These are phyloP conservation scores for Suncus etruscus DNA, from an alignment of 2,113 vertebrate genomes.

Conservation along the genomic window DNA sequence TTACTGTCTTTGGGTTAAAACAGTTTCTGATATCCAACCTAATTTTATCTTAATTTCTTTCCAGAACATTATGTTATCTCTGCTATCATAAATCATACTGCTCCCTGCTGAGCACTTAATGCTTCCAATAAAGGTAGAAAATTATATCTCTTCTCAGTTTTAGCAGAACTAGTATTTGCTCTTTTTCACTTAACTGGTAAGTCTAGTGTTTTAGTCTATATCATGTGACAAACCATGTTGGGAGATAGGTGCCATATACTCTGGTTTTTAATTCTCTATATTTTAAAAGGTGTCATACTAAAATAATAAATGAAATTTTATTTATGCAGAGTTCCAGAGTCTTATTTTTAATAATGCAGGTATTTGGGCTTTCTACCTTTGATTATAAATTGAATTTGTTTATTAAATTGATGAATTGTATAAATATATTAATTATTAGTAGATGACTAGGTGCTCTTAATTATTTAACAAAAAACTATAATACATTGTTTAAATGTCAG, in stretches of 20 bases:
- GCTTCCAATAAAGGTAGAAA: slow-evolving; percentile 44
- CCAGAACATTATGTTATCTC: slow-evolving; percentile 56
- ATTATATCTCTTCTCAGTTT: slow-evolving; percentile 55
- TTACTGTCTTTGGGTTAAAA: slow-evolving; percentile 50
- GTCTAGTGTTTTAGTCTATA: not conserved
- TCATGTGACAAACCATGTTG: not conserved
- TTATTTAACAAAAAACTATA: slow-evolving; percentile 26
- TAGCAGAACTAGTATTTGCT: slow-evolving; percentile 11
- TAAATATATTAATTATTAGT: slow-evolving; percentile 12
- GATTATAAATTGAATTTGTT: slow-evolving; percentile 30
- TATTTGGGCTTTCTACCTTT: not conserved
- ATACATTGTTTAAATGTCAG: slow-evolving; percentile 17
- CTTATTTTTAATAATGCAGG: not conserved
- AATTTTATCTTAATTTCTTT: slow-evolving; percentile 77
- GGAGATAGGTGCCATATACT: not conserved
- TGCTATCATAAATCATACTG: slow-evolving; percentile 70
- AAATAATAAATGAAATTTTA: not conserved
- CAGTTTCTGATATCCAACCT: slow-evolving; percentile 56
- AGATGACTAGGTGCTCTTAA: not conserved
- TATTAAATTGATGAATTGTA: not conserved
- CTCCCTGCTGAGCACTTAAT: slow-evolving; percentile 61
- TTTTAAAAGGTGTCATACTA: slow-evolving; percentile 6
- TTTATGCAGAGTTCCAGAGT: not conserved
- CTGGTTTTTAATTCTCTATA: slow-evolving; percentile 15
- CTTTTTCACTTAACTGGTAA: slow-evolving; percentile 47